A percentile compares a stretch with the other conserved stretches of the same genome.
Conservation (phyloP, 1,140 invertebrate species). For the Cyphomyrmex costatus region DNA sequence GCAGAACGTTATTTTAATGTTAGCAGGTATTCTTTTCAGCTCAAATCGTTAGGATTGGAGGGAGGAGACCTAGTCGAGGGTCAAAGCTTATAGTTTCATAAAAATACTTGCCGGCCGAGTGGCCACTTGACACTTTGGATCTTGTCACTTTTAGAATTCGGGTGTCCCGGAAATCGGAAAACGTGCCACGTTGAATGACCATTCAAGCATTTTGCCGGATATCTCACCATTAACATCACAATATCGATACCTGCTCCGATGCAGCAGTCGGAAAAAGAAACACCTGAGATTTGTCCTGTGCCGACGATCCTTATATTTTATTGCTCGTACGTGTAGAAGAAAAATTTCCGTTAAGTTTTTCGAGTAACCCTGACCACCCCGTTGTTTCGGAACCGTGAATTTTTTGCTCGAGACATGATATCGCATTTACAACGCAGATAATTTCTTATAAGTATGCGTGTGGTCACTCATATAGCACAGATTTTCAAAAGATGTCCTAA, state of each 20-base stretch:
- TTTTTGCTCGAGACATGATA: not conserved
- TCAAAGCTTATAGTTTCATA: conserved; percentile 6
- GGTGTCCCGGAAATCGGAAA: conserved; percentile 72
- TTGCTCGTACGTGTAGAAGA: conserved; percentile 81
- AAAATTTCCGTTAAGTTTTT: conserved; percentile 66
- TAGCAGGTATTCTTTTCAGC: conserved; percentile 9
- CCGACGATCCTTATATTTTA: conserved; percentile 77
- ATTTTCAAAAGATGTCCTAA: no score
- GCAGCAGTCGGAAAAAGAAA: conserved; percentile 31
- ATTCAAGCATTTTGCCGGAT: conserved; percentile 78
- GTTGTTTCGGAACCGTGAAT: not conserved
- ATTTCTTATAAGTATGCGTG: conserved; percentile 2
- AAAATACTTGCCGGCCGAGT: conserved; percentile 28
- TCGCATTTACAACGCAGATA: not conserved
- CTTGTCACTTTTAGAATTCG: conserved; percentile 28
- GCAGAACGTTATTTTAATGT: not conserved
- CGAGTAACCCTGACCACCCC: not conserved
- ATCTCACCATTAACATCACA: conserved; percentile 83
- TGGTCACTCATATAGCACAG: not conserved
- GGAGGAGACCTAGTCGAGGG: not conserved
- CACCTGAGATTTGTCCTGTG: conserved; percentile 62
- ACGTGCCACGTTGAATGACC: conserved; percentile 82
- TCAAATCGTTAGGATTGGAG: not conserved
- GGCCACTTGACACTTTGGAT: conserved; percentile 54
- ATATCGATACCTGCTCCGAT: conserved; percentile 81